These are phyloP conservation scores for Gymnorhina tibicen DNA, from an alignment of 2,113 vertebrate species.

Conservation along the genomic window DNA sequence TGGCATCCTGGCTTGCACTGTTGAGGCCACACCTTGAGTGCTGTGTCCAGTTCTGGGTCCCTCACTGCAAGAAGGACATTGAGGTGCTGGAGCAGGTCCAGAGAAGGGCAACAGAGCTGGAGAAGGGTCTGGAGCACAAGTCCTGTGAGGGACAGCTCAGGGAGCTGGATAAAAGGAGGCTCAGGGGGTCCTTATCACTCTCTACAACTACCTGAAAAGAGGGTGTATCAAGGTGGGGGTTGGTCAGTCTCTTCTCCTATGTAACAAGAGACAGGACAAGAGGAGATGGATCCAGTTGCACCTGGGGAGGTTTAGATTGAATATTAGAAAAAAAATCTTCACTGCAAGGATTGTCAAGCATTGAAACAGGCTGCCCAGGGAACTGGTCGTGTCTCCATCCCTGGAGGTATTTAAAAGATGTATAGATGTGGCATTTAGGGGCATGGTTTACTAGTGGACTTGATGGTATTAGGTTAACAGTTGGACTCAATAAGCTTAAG, in stretches of 20 bases:
- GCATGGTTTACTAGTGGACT: not conserved
- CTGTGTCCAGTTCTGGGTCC: not conserved
- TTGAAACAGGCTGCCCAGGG: not conserved
- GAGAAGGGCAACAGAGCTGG: not conserved
- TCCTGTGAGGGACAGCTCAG: not conserved
- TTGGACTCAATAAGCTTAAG: not conserved
- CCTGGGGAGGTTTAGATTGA: not conserved
- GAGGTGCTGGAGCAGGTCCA: rapidly evolving
- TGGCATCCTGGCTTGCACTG: rapidly evolving
- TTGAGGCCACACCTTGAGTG: rapidly evolving
- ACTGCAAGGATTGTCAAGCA: not conserved
- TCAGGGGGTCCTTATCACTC: not conserved
- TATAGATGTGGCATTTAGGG: not conserved
- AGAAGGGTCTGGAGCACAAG: not conserved
- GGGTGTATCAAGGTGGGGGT: not conserved
- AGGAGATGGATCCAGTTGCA: not conserved
- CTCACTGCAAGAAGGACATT: not conserved
- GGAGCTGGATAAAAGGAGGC: not conserved
- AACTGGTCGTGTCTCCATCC: not conserved
- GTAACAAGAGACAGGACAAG: not conserved
- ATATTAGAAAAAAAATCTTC: not conserved
- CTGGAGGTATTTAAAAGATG: not conserved
- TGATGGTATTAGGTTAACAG: not conserved
- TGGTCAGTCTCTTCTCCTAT: not conserved
- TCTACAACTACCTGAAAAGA: not conserved